Percentiles rank a stretch among this genome's conserved stretches.
Evolutionary conservation across 2,797 vertebrate species (phyloP).

Genomic region (Paguma larvata): DNA sequence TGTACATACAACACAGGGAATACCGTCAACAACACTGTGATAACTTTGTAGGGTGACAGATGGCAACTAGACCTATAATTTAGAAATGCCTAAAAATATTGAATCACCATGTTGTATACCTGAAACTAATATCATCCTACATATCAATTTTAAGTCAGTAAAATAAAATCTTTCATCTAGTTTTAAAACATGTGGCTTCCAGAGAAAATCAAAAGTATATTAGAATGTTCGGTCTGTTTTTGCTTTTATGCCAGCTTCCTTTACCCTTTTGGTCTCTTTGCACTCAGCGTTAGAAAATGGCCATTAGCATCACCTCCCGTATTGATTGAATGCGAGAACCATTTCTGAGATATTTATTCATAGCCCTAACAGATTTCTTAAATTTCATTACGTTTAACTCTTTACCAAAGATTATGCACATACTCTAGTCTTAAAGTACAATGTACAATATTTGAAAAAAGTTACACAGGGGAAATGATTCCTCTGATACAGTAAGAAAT

Average conservation of each 20-base stretch:
- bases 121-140: not conserved
- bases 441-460: not conserved
- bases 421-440: not conserved
- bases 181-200: conserved; percentile 22
- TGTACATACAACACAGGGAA: not conserved
- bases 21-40: not conserved
- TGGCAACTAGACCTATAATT: not conserved
- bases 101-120: not conserved
- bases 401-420: not conserved
- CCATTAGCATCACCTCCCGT: not conserved
- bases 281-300: not conserved
- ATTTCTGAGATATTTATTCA: not conserved
- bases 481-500: not conserved
- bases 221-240: not conserved
- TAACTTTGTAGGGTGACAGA: not conserved
- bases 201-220: not conserved
- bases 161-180: not conserved
- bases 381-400: conserved; percentile 9
- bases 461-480: not conserved
- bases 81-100: not conserved
- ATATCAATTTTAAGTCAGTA: not conserved
- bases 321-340: conserved; percentile 28
- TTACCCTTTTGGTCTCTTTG: not conserved
- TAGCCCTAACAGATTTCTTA: not conserved
- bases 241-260: not conserved